Conservation (phyloP, 2,797 vertebrate genomes). For the Sparidentex hasta region DNA sequence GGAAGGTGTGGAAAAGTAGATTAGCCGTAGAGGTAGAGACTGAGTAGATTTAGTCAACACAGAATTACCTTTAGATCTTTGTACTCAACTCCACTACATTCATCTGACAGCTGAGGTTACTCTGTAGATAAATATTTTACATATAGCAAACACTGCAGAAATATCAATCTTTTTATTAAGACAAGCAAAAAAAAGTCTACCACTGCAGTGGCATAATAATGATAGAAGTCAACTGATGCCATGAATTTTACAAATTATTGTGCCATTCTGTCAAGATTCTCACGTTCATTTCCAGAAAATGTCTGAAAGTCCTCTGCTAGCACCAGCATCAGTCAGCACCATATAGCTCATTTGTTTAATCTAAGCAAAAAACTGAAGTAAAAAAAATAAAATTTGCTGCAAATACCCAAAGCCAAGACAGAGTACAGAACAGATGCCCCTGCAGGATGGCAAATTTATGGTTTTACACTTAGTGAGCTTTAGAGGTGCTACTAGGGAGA, state of each 20-base stretch:
- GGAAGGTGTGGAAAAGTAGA: constrained; percentile 62
- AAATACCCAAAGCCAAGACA: too few relatives aligned
- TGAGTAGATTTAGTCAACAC: not conserved
- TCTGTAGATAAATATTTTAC: not conserved
- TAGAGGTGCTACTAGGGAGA: too few relatives aligned
- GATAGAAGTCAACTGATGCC: constrained; percentile 13
- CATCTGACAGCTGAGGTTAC: constrained; percentile 2
- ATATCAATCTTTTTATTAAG: not conserved
- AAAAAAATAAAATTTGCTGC: too few relatives aligned
- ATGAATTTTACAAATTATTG: constrained; percentile 8
- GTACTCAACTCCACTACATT: not conserved
- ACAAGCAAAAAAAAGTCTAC: not conserved
- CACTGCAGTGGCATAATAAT: not conserved
- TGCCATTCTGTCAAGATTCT: not conserved
- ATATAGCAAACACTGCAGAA: not conserved
- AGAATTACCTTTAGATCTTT: not conserved
- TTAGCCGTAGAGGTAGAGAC: constrained; percentile 38
- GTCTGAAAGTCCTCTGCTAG: too few relatives aligned
- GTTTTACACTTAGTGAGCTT: not conserved
- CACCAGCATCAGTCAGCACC: too few relatives aligned
- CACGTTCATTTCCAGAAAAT: not conserved
- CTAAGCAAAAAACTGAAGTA: too few relatives aligned
- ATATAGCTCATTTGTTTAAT: too few relatives aligned
- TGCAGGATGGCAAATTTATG: too few relatives aligned
- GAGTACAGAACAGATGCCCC: too few relatives aligned